Evolutionary conservation across 2,797 vertebrate genomes (phyloP), one percentile per base, ranked within the genome.

Genomic region (Lithobates pipiens): DNA sequence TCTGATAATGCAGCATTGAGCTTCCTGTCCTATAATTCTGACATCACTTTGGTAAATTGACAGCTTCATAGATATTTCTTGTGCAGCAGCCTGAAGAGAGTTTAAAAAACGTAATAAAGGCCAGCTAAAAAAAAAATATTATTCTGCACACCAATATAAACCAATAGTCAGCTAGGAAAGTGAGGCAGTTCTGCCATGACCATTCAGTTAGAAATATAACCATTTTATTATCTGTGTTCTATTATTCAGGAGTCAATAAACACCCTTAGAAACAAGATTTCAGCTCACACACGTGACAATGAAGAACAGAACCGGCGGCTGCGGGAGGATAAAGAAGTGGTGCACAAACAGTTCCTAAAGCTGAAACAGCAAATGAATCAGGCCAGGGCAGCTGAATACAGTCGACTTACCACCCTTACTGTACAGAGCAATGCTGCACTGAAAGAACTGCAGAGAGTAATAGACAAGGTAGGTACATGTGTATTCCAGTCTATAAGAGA

Each of bases 171-270:
- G 11, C 11, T 46, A 46, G 44, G 11, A 10, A 46, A 46, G 44
- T 46, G 44, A 2, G 44, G 11, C 50, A 4, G 18, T 54, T 54
- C 50, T 54, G 13, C 50, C 50, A 18, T 54, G 50, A 18, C 50
- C 15, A 18, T 18, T 18, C 18, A 23, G 18, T 23, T 61, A 23
- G 18, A 61, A 61, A 61, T 46, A 3, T 5, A 27, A 29, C 10
- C 10, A 67, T 27, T 25, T 27, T 67, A 11, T 54, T 23, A 61
- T 67, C 9, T 67, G 9, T 29, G 25, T 61, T 61, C 7, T 11
- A 65, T 42, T 74, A 44, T 67, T n/a, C 81, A 97, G 96, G 95
- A 94, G 32, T 87, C 67, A 29, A 93, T 96, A 3, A 0, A 76
- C 1, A 18, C 75, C 36, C 82, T 93, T 8, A 94, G 88, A 88